Evolutionary conservation across 2,888 invertebrate species (phyloP).

Genomic region (Notodonta dromedarius): DNA sequence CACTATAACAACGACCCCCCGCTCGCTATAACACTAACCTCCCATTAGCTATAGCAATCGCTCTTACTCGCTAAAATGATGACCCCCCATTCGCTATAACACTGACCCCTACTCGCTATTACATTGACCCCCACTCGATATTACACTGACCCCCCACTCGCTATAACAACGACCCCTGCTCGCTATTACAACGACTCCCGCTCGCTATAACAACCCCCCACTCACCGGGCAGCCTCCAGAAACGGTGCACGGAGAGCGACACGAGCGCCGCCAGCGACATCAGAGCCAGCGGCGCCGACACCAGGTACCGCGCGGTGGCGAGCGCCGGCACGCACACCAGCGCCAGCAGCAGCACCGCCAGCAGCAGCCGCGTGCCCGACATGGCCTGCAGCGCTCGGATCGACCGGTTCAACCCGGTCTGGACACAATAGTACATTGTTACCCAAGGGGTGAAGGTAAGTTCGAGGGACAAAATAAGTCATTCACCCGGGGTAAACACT

Average conservation of each 20-base stretch:
- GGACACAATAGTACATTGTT: constrained; percentile 19
- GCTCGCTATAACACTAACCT: no score
- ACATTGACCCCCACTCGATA: background rate
- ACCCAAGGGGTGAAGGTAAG: no score
- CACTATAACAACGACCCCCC: no score
- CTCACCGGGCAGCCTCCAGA: constrained; percentile 56
- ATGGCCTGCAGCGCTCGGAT: constrained; percentile 61
- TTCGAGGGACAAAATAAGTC: no score
- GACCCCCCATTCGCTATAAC: no score
- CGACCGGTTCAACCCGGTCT: constrained; percentile 65
- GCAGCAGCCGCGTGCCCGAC: constrained; percentile 54
- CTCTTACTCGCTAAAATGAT: no score
- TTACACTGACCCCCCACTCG: background rate
- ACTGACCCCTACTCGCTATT: background rate
- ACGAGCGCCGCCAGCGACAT: constrained; percentile 45
- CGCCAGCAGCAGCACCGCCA: constrained; percentile 31
- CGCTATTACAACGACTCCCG: no score
- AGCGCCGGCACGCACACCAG: constrained; percentile 42
- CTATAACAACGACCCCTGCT: background rate
- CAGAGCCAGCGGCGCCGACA: constrained; percentile 55
- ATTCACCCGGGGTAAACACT: no score
- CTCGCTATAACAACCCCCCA: background rate
- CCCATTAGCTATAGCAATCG: no score
- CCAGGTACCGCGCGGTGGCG: constrained; percentile 51
- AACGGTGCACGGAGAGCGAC: constrained; percentile 52